Conservation (phyloP, 2,888 invertebrate species). For the Drosophila mulleri region DNA sequence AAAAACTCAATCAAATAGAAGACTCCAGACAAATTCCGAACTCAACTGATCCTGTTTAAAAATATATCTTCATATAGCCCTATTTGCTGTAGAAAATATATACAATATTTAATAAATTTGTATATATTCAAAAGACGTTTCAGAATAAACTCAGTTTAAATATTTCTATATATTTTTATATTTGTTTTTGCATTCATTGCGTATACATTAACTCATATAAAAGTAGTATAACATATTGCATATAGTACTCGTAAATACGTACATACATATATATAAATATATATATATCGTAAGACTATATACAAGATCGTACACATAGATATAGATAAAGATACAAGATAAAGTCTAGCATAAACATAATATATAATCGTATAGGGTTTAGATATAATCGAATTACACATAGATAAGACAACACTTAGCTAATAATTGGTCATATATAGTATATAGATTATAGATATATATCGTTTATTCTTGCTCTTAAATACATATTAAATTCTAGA, state of each 20-base stretch:
- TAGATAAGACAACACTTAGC: constrained; percentile 62
- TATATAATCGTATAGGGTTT: constrained; percentile 22
- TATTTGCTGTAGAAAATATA: too few species aligned
- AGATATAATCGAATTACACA: constrained; percentile 23
- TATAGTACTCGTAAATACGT: constrained; percentile 15
- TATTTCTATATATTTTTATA: constrained; percentile 66
- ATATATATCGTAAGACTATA: constrained; percentile 43
- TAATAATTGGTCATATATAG: constrained; percentile 66
- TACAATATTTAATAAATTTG: background rate
- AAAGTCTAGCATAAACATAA: constrained; percentile 31
- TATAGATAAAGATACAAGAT: constrained; percentile 29
- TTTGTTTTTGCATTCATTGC: constrained; percentile 46
- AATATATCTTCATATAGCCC: background rate
- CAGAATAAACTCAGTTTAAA: constrained; percentile 45
- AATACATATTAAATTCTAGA: constrained; percentile 49
- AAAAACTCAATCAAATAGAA: background rate
- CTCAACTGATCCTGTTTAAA: background rate
- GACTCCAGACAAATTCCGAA: background rate
- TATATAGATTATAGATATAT: constrained; percentile 1
- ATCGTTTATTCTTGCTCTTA: constrained; percentile 35
- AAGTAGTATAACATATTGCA: constrained; percentile 19
- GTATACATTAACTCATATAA: constrained; percentile 41
- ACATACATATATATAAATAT: background rate
- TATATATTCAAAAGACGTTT: background rate
- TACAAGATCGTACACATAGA: constrained; percentile 49